Conservation (phyloP, 1,140 invertebrate species). For the Bombus soroeensis region DNA sequence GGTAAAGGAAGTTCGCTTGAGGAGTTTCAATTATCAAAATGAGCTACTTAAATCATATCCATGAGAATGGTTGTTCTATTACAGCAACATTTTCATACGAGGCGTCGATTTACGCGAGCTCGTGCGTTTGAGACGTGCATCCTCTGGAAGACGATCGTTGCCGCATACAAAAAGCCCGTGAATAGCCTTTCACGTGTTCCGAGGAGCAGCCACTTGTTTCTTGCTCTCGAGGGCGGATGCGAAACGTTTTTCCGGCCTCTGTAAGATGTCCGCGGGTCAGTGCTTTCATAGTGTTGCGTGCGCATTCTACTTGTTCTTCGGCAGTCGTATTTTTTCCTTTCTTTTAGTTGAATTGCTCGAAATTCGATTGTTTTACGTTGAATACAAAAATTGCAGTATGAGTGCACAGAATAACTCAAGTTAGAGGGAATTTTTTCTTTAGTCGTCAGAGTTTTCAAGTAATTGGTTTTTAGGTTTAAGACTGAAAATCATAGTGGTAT, state of each 20-base stretch:
- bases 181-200: constrained; percentile 40
- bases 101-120: neutral
- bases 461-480: too few species aligned
- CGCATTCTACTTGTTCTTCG: neutral
- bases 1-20: neutral
- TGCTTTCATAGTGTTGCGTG: neutral
- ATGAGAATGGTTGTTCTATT: neutral
- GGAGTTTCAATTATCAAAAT: neutral
- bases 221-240: constrained; percentile 12
- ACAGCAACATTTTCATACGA: neutral
- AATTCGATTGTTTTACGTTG: neutral
- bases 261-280: constrained; percentile 3
- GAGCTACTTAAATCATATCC: neutral
- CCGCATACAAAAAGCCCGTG: constrained; percentile 17
- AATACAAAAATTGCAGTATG: neutral
- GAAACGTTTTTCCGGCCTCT: constrained; percentile 16
- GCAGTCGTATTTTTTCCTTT: neutral
- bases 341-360: neutral
- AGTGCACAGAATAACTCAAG: neutral
- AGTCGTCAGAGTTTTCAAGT: neutral
- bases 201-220: constrained; percentile 34
- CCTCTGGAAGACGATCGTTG: constrained; percentile 31
- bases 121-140: constrained; percentile 33
- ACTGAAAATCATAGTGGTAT: too few species aligned
- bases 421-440: neutral